Percentiles rank a stretch among this genome's conserved stretches.
Evolutionary conservation across 2,113 vertebrate species (phyloP).

Genomic region (Nothobranchius furzeri): DNA sequence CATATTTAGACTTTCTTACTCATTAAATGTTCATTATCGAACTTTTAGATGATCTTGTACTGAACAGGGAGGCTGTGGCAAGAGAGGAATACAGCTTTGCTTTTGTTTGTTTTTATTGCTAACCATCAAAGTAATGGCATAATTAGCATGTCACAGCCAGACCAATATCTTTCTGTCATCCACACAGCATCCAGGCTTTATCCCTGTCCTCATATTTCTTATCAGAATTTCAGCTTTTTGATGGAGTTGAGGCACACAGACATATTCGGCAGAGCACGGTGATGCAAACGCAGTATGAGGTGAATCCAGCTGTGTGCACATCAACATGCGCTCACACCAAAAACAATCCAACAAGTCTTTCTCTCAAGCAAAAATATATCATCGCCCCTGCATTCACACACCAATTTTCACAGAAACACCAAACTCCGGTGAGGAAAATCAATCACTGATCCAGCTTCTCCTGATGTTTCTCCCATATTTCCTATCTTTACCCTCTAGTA

Average conservation of each 20-base stretch:
- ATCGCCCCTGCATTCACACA: constrained; percentile 25
- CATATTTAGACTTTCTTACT: too few species aligned
- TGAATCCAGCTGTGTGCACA: not conserved
- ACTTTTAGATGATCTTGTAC: too few species aligned
- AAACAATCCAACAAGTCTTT: not conserved
- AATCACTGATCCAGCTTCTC: constrained; percentile 60
- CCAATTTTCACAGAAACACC: constrained; percentile 21
- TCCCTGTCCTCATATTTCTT: constrained; percentile 21
- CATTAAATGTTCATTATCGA: too few species aligned
- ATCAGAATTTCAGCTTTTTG: constrained; percentile 41
- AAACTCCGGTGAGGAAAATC: constrained; percentile 46
- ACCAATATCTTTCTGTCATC: constrained; percentile 50
- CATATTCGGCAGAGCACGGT: not conserved
- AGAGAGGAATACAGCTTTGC: too few species aligned
- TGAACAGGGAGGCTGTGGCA: too few species aligned
- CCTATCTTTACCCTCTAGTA: constrained; percentile 49
- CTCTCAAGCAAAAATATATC: constrained; percentile 15
- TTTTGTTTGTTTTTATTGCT: not conserved
- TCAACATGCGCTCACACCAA: too few species aligned
- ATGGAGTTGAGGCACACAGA: constrained; percentile 13
- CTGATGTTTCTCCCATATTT: constrained; percentile 40
- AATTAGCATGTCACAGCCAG: constrained; percentile 46
- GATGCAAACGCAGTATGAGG: constrained; percentile 4
- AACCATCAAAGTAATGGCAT: constrained; percentile 59
- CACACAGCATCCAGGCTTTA: constrained; percentile 42